These are phyloP conservation scores for Anguilla pacifica DNA, from an alignment of 2,797 vertebrate species.

Conservation along the genomic window DNA sequence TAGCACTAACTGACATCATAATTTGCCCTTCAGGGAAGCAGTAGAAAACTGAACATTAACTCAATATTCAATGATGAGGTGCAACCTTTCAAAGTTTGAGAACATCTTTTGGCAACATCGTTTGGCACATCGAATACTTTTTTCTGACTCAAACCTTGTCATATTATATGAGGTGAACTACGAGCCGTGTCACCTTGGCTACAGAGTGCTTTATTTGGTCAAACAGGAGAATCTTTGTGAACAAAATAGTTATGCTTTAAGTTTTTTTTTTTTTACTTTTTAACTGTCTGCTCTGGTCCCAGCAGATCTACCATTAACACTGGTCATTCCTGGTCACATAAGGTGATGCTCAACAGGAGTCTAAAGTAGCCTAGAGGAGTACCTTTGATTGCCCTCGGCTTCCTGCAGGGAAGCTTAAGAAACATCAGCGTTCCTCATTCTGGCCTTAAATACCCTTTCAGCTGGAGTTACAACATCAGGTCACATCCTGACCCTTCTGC, in stretches of 20 bases:
- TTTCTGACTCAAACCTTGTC: not conserved
- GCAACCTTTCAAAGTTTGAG: too few relatives aligned
- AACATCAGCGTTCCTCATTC: constrained; percentile 58
- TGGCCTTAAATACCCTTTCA: constrained; percentile 45
- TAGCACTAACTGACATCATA: too few relatives aligned
- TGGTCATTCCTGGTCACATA: not conserved
- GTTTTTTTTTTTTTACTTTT: not conserved
- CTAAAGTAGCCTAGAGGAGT: constrained; percentile 36
- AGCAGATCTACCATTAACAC: not conserved
- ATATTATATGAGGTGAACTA: not conserved
- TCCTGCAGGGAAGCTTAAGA: constrained; percentile 41
- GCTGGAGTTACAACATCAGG: constrained; percentile 30
- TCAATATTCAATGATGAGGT: too few relatives aligned
- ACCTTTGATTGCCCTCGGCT: constrained; percentile 43
- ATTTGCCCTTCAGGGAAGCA: too few relatives aligned
- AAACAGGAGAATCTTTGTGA: not conserved
- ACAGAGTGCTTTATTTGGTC: not conserved
- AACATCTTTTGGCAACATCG: too few relatives aligned
- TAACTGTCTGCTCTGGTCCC: constrained; percentile 33
- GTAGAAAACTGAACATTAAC: too few relatives aligned
- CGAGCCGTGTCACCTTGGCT: not conserved
- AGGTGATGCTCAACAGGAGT: constrained; percentile 6
- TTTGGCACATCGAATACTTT: too few relatives aligned
- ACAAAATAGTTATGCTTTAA: constrained; percentile 5
- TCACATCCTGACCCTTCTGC: not conserved